A percentile compares a stretch with the other conserved stretches of the same genome.
Conservation (phyloP, 1,140 invertebrate genomes). For the Dendroctonus ponderosae region DNA sequence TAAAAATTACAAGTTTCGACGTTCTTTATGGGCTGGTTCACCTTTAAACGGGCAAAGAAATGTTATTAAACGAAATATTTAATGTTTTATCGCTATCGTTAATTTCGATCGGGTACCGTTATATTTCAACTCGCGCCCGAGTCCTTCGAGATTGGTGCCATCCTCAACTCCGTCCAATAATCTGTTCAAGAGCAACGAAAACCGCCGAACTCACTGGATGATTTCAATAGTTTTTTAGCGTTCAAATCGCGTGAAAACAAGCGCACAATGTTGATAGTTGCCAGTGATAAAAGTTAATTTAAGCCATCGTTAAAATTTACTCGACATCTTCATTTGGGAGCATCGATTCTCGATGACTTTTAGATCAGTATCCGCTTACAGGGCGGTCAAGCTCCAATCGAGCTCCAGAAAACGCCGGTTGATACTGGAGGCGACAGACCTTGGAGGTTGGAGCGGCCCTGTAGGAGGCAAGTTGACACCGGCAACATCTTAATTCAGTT, state of each 20-base stretch:
- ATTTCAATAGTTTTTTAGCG: too few species aligned
- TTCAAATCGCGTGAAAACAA: neutral
- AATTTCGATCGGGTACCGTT: conserved; percentile 10
- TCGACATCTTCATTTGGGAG: neutral
- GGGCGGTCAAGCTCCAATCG: neutral
- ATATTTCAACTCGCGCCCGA: neutral
- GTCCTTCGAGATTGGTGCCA: neutral
- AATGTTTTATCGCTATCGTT: conserved; percentile 7
- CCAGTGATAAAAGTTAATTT: neutral
- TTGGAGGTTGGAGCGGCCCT: neutral
- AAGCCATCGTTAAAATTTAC: neutral
- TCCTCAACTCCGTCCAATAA: neutral
- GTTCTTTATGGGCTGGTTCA: conserved; percentile 2
- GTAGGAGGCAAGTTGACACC: too few species aligned
- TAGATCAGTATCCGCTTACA: neutral
- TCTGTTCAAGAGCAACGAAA: neutral
- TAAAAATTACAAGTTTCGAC: neutral
- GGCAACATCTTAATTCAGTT: neutral
- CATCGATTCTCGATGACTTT: neutral
- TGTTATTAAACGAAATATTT: conserved; percentile 6
- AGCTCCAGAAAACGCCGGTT: neutral
- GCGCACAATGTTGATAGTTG: neutral
- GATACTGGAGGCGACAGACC: neutral
- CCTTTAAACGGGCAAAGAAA: neutral
- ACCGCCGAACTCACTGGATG: neutral